Evolutionary conservation across 30 jellyfish, hydroid and myxozoan genomes (phyloP).

Genomic region (Cassiopea andromeda): DNA sequence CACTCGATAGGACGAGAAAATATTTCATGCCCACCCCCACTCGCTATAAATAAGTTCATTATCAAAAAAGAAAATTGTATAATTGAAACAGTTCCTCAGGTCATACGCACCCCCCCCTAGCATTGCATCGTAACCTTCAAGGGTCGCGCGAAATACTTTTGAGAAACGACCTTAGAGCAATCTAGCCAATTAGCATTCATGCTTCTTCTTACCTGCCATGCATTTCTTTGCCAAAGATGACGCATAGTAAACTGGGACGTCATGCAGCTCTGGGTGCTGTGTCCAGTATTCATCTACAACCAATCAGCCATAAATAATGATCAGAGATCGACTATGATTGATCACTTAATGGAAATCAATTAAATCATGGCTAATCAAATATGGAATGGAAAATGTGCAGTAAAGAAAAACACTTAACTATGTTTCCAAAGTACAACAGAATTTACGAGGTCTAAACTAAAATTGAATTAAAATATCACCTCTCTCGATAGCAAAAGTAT

Average conservation of each 20-base stretch:
- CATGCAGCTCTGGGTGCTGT: conserved; percentile 96
- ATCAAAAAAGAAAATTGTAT: too few species aligned
- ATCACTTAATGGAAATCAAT: too few species aligned
- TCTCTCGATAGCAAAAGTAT: too few species aligned
- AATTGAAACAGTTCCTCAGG: too few species aligned
- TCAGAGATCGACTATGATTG: not conserved
- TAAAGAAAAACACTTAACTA: not conserved
- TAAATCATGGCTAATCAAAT: not conserved
- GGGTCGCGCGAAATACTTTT: too few species aligned
- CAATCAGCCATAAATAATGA: not conserved
- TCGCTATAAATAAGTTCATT: too few species aligned
- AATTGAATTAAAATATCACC: not conserved
- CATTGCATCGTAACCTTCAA: too few species aligned
- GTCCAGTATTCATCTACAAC: conserved; percentile 96
- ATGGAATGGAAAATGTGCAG: too few species aligned
- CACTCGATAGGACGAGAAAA: too few species aligned
- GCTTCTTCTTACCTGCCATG: conserved; percentile 84
- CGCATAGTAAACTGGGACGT: conserved; percentile 97
- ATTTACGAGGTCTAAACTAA: not conserved
- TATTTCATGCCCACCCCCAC: too few species aligned
- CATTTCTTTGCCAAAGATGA: conserved; percentile 98
- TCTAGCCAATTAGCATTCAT: not conserved
- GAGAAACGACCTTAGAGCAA: not conserved
- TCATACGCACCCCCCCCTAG: too few species aligned
- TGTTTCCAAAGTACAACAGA: not conserved